Evolutionary conservation across 1,140 invertebrate species (phyloP).

Genomic region (Leucophenga varia): DNA sequence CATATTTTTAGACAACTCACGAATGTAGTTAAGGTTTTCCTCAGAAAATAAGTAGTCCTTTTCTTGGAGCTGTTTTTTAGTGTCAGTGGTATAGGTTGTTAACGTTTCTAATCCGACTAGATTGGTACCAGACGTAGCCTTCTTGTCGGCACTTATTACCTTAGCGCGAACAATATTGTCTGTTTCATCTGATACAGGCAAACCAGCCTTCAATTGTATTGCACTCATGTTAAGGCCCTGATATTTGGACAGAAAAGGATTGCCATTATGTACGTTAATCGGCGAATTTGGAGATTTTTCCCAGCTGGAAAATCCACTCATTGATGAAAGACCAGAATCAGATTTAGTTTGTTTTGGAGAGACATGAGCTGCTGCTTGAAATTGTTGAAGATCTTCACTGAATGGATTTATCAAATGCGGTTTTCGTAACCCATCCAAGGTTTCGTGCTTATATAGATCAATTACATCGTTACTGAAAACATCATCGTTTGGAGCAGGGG

Average conservation of each 20-base stretch:
- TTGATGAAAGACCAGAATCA: constrained; percentile 80
- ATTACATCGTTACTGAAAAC: neutral
- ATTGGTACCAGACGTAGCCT: neutral
- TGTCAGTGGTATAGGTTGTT: constrained; percentile 8
- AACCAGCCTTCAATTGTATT: constrained; percentile 11
- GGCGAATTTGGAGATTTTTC: constrained; percentile 81
- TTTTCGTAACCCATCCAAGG: too few relatives aligned
- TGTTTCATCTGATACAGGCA: neutral
- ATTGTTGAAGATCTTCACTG: constrained; percentile 11
- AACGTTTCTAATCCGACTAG: neutral
- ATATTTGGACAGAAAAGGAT: constrained; percentile 17
- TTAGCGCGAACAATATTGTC: too few relatives aligned
- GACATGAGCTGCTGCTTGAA: constrained; percentile 26
- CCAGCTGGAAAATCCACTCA: constrained; percentile 81
- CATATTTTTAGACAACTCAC: constrained; percentile 51
- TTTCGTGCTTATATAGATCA: too few relatives aligned
- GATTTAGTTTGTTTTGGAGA: constrained; percentile 73
- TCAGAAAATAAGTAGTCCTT: constrained; percentile 36
- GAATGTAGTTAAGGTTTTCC: constrained; percentile 52
- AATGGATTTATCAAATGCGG: constrained; percentile 18
- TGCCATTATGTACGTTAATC: constrained; percentile 6
- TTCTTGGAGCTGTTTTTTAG: constrained; percentile 6
- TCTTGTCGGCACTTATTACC: too few relatives aligned
- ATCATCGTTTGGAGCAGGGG: constrained; percentile 67
- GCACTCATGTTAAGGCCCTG: constrained; percentile 13